Evolutionary conservation across 2,797 vertebrate genomes (phyloP).

Genomic region (Halcyon chelicuti): DNA sequence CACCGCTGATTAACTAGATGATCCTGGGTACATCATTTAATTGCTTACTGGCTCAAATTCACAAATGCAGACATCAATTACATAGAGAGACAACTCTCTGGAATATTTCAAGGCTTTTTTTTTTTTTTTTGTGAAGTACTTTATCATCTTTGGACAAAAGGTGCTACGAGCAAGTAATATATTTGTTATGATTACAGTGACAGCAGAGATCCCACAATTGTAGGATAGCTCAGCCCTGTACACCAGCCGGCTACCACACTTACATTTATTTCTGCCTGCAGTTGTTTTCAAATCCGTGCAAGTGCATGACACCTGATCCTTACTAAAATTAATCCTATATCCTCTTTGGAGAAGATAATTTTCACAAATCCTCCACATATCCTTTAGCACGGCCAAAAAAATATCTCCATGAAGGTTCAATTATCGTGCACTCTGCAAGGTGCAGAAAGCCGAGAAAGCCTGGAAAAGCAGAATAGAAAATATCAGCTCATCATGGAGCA

Average conservation of each 20-base stretch:
- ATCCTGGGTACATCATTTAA: not conserved
- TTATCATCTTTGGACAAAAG: not conserved
- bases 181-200: not conserved
- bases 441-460: not conserved
- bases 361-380: not conserved
- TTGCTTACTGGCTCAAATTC: not conserved
- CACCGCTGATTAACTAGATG: not conserved
- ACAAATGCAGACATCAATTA: not conserved
- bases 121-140: not conserved
- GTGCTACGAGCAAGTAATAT: not conserved
- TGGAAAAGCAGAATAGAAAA: not conserved
- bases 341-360: not conserved
- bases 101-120: not conserved
- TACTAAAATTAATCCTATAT: not conserved
- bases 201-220: not conserved
- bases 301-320: not conserved
- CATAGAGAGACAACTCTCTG: not conserved
- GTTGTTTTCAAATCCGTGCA: not conserved
- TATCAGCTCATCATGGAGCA: not conserved
- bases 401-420: not conserved
- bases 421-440: rapidly evolving
- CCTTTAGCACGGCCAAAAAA: not conserved
- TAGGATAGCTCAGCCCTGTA: not conserved
- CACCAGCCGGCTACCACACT: not conserved
- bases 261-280: not conserved